phyloP scores from a whole-genome alignment of 2,888 invertebrate species.

The Latrodectus elegans region DNA sequence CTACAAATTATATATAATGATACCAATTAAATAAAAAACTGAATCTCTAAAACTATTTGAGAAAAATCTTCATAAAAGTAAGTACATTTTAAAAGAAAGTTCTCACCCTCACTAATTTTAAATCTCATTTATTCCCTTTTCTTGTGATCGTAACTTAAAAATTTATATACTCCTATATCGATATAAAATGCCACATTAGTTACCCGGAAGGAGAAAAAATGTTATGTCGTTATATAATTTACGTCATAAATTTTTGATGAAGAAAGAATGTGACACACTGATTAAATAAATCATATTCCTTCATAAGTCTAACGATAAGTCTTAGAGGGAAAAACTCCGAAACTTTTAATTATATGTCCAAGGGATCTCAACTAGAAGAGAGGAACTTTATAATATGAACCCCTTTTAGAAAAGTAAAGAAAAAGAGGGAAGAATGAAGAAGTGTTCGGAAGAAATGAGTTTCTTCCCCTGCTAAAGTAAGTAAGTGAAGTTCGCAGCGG shows the following conservation, averaged over 20 bases:
- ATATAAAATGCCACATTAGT: no score
- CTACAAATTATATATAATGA: no score
- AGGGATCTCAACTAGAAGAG: conserved; percentile 28
- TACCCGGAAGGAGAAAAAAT: no score
- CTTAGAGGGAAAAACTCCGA: not conserved
- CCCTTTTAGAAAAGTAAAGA: conserved; percentile 10
- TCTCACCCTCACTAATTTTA: no score
- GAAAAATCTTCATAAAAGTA: no score
- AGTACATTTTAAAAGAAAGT: no score
- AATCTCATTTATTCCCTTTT: no score
- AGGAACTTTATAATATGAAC: conserved; percentile 53
- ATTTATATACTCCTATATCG: no score
- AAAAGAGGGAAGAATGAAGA: conserved; percentile 18
- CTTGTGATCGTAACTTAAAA: no score
- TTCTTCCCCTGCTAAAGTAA: conserved; percentile 38
- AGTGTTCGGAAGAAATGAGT: conserved; percentile 59
- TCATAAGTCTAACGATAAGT: conserved; percentile 10
- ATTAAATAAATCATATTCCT: conserved; percentile 15
- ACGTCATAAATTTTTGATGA: not conserved
- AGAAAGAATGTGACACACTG: not conserved
- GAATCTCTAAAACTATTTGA: no score
- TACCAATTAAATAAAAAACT: no score
- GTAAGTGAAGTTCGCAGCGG: conserved; percentile 48
- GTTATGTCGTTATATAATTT: no score
- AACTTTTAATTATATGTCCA: conserved; percentile 52